Evolutionary conservation across 2,888 invertebrate genomes (phyloP), one percentile per base, ranked within the genome.

Genomic region (Epinotia nisella): DNA sequence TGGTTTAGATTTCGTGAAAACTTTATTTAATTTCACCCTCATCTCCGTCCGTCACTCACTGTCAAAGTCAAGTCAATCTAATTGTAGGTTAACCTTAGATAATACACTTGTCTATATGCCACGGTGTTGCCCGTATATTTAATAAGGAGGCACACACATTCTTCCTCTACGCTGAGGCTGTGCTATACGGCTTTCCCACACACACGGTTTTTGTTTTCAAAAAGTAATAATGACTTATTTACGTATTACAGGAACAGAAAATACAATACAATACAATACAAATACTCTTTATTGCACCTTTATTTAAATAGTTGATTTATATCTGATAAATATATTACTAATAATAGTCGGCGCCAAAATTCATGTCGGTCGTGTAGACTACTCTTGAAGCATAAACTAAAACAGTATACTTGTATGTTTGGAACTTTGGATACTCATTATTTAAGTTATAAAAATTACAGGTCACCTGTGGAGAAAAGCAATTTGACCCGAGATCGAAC

Each of bases 1-100:
- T 93, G 86, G 77, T 89, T 75, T 21, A 35, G 21, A 65, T 41
- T 45, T 74, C 24, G 15, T 29, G 51, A 58, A 64, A 41, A 70
- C 29, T 41, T 73, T 49, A 59, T 74, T 61, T 61, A 62, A 17
- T 41, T 49, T 39, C 35, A 45, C 62, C 24, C 24, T 61, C 62
- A 62, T 62, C n/a, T 62, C 62, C 7, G 24, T 24, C 45, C 19
- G 60, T 59, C 65, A 41, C 51, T 39, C 51, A 21, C 49, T 49
- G 10, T n/a, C 35, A 53, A 19, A 10, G 19, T 19, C 3, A 53
- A 51, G 21, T 24, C 21, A 24, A 24, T 24, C 21, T 24, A 24
- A 24, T 24, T 24, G 21, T 24, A 24, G 21, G 21, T 24, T 24
- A 24, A 24, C 21, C 21, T 2, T 24, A 24, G 2, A 24, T 2